Base-by-base conservation (phyloP, 2,797 vertebrate species). In the Neomorphus geoffroyi region DNA sequence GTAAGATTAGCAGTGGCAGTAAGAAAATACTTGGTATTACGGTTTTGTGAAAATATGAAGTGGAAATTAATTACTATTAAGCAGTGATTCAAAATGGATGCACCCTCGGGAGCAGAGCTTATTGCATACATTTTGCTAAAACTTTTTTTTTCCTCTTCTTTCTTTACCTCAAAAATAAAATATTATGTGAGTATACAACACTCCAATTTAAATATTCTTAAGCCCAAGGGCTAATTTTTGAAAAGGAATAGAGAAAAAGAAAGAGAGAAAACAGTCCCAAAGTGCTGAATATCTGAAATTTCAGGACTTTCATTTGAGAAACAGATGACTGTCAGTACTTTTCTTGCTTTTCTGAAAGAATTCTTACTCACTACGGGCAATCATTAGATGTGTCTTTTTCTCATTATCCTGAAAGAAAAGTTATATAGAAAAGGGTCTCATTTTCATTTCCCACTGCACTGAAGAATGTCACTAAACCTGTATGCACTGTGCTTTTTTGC, bases 71-170 rank as follows among this genome's bases (percentile, higher is more conserved):
- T 72, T 81, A 69, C 37, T 69, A 7, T 12, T 45, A 28, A 87
- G 22, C 15, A 56, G 35, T 72, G 53, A 72, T 51, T 91, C 46
- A 87, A 91, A 81, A 67, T 39, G 3, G 12, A 43, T 91, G 10
- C n/a, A 53, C 3, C 6, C 32, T 75, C 28, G n/a, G 15, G 51
- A 35, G 7, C 1, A 67, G 21, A 60, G 4, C 2, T 85, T 6
- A 56, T 23, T 74, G 51, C 11, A n/a, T 33, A 70, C 0, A 0
- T 22, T 43, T 35, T 60, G 13, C 9, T 74, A 54, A 84, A 86
- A 57, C 1, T 1, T 0, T 16, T 32, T 45, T 8, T 5, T 33
- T 7, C 2, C 4, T 5, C 7, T 0, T 4, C 33, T 28, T 45
- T 64, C 79, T 11, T 6, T 58, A 37, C 11, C 17, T 11, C 18